Evolutionary conservation across 2,797 vertebrate genomes (phyloP).

Genomic region (Enteromius treurensis): DNA sequence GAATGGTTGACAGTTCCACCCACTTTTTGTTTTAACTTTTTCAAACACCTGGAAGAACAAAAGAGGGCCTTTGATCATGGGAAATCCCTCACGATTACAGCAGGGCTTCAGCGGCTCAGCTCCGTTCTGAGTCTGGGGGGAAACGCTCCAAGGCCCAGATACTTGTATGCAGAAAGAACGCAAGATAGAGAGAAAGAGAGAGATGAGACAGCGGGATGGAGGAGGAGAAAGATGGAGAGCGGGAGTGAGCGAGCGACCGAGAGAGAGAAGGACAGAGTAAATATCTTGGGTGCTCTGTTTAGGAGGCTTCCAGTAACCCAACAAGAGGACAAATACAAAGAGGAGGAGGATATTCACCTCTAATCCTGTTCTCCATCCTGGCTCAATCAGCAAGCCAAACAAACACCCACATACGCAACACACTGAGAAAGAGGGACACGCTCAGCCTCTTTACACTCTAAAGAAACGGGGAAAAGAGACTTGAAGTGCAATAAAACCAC

Average conservation of each 20-base stretch:
- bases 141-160: conserved; percentile 35
- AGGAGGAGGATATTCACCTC: conserved; percentile 46
- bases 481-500: conserved; percentile 21
- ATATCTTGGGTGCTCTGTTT: conserved; percentile 35
- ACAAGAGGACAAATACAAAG: conserved; percentile 35
- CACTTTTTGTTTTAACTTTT: conserved; percentile 64
- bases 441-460: conserved; percentile 21
- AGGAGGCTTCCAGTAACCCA: conserved; percentile 37
- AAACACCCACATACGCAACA: conserved; percentile 37
- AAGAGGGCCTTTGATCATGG: conserved; percentile 63
- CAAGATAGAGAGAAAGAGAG: conserved; percentile 15
- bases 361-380: conserved; percentile 58
- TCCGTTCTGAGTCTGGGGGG: conserved; percentile 34
- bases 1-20: conserved; percentile 54
- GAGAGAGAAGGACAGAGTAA: not conserved
- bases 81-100: conserved; percentile 63
- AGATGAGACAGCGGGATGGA: conserved; percentile 1
- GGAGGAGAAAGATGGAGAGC: conserved; percentile 18
- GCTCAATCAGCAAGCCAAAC: conserved; percentile 54
- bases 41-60: conserved; percentile 66
- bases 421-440: conserved; percentile 31
- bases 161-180: conserved; percentile 19
- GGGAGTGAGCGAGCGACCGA: not conserved
- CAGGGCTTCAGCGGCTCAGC: conserved; percentile 21
- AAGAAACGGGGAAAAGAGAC: conserved; percentile 19